Percentiles rank a stretch among this genome's conserved stretches.
phyloP scores from a whole-genome alignment of 2,888 invertebrate species.

The Heliconius charithonia region DNA sequence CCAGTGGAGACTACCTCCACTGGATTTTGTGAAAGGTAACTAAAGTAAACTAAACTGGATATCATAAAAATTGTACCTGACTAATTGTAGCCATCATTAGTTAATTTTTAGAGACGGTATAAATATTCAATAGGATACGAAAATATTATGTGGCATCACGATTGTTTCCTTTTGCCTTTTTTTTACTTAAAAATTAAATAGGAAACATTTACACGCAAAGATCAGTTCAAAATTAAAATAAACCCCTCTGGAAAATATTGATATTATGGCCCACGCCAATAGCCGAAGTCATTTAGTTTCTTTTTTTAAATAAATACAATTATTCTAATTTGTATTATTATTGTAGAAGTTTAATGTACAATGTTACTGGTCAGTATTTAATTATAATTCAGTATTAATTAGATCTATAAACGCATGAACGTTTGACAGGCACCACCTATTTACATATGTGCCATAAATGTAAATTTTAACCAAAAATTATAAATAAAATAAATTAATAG shows the following conservation, averaged over 20 bases:
- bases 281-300: not conserved
- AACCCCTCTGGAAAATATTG: no score
- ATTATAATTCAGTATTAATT: not conserved
- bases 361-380: slow-evolving; percentile 11
- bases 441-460: not conserved
- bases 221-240: no score
- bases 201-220: not conserved
- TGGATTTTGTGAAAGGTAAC: no score
- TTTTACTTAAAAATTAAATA: no score
- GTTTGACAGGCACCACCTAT: not conserved
- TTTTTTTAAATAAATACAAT: not conserved
- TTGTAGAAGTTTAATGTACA: not conserved
- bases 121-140: not conserved
- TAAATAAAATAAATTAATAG: not conserved
- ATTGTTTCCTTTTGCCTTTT: no score
- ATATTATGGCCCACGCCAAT: no score
- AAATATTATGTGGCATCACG: no score
- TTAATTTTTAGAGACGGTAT: not conserved
- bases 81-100: not conserved
- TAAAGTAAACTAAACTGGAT: no score
- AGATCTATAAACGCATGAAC: not conserved
- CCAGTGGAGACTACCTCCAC: no score
- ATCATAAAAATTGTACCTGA: not conserved
- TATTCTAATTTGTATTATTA: not conserved
- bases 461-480: not conserved